These are phyloP conservation scores for Monomorium pharaonis DNA, from an alignment of 1,140 invertebrate species.

Conservation along the genomic window DNA sequence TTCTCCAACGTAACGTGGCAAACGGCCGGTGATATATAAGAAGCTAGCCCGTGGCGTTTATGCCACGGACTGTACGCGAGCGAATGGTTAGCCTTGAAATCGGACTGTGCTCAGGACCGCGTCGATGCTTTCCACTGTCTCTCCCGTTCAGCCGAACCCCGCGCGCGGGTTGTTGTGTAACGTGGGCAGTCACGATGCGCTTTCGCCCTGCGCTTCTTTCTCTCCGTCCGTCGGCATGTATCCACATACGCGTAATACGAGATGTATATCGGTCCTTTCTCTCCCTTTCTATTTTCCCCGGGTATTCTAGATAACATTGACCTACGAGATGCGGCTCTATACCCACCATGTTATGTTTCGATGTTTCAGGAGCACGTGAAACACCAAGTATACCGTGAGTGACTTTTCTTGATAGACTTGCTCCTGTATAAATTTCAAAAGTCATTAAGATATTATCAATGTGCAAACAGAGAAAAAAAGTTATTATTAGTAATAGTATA, in stretches of 20 bases:
- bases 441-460: not conserved
- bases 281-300: not conserved
- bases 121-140: slow-evolving; percentile 68
- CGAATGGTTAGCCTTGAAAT: slow-evolving; percentile 80
- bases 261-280: not conserved
- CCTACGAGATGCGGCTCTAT: no score
- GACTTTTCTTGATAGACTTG: not conserved
- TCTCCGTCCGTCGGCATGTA: not conserved
- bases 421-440: not conserved
- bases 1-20: not conserved
- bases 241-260: not conserved
- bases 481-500: not conserved
- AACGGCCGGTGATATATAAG: not conserved
- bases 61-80: slow-evolving; percentile 72
- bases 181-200: slow-evolving; percentile 15
- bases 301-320: not conserved
- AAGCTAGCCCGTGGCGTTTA: slow-evolving; percentile 50
- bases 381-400: not conserved
- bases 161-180: slow-evolving; percentile 43
- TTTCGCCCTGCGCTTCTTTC: not conserved
- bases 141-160: slow-evolving; percentile 34
- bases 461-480: not conserved
- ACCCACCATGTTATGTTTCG: not conserved
- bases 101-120: slow-evolving; percentile 56
- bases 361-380: not conserved